Evolutionary conservation across 2,797 vertebrate genomes (phyloP).

Genomic region (Alectoris magna): DNA sequence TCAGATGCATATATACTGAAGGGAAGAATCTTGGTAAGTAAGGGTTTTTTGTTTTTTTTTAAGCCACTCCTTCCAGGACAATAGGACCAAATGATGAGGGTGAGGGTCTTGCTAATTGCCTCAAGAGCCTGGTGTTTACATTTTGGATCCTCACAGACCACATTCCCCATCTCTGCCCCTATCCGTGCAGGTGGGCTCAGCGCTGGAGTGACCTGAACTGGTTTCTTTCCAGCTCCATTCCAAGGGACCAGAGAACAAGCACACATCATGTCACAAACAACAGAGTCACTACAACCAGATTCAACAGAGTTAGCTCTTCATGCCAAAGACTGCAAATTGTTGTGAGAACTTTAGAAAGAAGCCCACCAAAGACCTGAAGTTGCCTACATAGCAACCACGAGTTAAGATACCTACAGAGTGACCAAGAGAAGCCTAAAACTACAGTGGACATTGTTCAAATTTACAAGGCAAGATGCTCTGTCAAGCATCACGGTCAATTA

Average conservation of each 20-base stretch:
- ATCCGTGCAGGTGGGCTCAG: neutral
- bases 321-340: neutral
- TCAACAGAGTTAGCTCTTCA: neutral
- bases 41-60: neutral
- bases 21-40: neutral
- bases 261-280: conserved; percentile 5
- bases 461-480: neutral
- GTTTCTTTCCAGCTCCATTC: neutral
- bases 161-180: neutral
- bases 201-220: neutral
- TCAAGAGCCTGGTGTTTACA: neutral
- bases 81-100: neutral
- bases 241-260: neutral
- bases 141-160: neutral
- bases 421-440: neutral
- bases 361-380: neutral
- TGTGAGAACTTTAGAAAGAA: neutral
- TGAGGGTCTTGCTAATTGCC: neutral
- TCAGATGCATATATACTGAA: neutral
- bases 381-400: neutral
- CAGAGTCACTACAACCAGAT: conserved; percentile 24
- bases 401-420: neutral
- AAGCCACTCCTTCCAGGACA: neutral
- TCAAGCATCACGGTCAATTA: neutral
- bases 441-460: neutral